Evolutionary conservation across 2,888 invertebrate genomes (phyloP).

Genomic region (Eristalinus sepulchralis): DNA sequence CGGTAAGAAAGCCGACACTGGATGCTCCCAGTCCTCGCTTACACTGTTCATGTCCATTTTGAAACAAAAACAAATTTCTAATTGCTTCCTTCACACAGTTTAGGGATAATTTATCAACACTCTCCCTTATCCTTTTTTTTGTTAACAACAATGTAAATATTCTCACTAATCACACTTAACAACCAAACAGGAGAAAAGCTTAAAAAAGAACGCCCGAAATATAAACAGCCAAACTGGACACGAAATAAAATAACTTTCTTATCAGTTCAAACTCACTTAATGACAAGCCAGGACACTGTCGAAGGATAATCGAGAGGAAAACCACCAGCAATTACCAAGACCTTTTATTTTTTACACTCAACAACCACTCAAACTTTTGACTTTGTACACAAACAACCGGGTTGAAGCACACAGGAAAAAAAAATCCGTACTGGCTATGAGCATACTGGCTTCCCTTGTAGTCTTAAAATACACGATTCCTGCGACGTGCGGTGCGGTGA

Average conservation of each 20-base stretch:
- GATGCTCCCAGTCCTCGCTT: conserved; percentile 84
- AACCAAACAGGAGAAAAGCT: conserved; percentile 4
- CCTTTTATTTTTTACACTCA: conserved; percentile 47
- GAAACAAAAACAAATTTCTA: not conserved
- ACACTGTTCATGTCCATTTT: conserved; percentile 74
- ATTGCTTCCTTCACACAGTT: conserved; percentile 28
- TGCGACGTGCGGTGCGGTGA: conserved; percentile 64
- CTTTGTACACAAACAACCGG: conserved; percentile 64
- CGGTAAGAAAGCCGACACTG: conserved; percentile 83
- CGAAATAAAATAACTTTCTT: conserved; percentile 46
- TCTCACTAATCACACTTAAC: conserved; percentile 41
- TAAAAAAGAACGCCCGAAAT: not conserved
- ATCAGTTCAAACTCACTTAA: conserved; percentile 56
- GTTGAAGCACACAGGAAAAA: conserved; percentile 35
- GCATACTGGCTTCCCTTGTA: conserved; percentile 43
- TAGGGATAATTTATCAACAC: conserved; percentile 6
- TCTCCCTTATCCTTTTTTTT: conserved; percentile 17
- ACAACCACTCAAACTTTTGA: conserved; percentile 57
- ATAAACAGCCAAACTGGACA: conserved; percentile 1
- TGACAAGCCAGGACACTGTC: conserved; percentile 45
- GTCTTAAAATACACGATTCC: conserved; percentile 50
- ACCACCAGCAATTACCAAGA: conserved; percentile 52
- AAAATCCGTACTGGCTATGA: conserved; percentile 49
- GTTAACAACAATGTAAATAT: conserved; percentile 40
- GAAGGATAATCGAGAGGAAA: conserved; percentile 47